Base-by-base conservation (phyloP, 92 coral and sea anemone species). In the Zoanthus solanderi region DNA sequence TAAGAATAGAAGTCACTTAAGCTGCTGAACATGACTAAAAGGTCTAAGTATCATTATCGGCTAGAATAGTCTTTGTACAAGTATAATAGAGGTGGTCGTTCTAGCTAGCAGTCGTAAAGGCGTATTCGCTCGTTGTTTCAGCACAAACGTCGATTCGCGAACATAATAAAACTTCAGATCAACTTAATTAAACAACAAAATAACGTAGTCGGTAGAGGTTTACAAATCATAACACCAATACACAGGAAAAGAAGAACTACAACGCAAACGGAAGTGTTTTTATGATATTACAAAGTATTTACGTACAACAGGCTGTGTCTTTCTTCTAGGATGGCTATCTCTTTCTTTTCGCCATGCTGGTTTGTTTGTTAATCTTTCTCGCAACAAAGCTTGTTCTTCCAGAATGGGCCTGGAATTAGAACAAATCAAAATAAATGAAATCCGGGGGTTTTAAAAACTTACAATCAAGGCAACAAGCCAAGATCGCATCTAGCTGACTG, bases 341-440 rank as follows among this genome's bases (percentile, higher is more conserved):
- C 92, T 91, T n/a, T 93, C 98, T 76, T 94, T 97, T 57, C 94
- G 94, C 98, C 98, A 97, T 67, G 98, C 90, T 57, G 93, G 95
- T 66, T 89, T 89, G 28, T 90, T 84, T 79, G 92, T 94, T 0
- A 97, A 92, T 71, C 79, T 97, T 83, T 94, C 99, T 75, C 94
- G 90, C 12, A 95, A 90, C 15, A 97, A 93, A 50, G 99, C 98
- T 91, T 97, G 99, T 16, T 97, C 99, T 89, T 95, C 99, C 48
- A 97, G 83, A 84, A 97, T 92, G 13, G 99, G 96, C 90, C 99
- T 97, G 84, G 73, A 54, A 54, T 84, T 61, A 74, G 76, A 45
- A 23, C 47, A 80, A 31, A 50, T 65, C 61, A 53, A 78, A 15
- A 23, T 17, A 8, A 60, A 48, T 37, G 4, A 17, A 16, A 15